These are phyloP conservation scores for Antechinus flavipes DNA, from an alignment of 2,113 vertebrate species.

Conservation along the genomic window DNA sequence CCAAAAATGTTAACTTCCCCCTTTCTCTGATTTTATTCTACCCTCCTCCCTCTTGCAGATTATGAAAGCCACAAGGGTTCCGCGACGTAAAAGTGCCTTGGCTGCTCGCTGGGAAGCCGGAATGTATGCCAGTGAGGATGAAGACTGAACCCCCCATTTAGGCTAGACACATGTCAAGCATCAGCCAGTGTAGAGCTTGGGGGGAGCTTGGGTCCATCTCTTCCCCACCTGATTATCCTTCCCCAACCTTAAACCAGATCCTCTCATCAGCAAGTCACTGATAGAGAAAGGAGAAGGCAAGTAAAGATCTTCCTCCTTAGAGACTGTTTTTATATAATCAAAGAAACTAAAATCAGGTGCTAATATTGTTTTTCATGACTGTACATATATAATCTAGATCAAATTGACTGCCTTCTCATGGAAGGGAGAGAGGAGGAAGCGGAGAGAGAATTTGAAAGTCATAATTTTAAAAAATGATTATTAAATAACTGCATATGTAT, in stretches of 20 bases:
- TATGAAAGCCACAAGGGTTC: conserved; percentile 68
- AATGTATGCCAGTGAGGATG: conserved; percentile 28
- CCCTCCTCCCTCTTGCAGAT: conserved; percentile 45
- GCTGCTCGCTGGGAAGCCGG: conserved; percentile 64
- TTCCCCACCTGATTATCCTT: not conserved
- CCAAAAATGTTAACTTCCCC: not conserved
- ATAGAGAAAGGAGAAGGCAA: not conserved
- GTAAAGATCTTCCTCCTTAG: not conserved
- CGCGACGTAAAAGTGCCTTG: conserved; percentile 47
- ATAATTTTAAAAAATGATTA: not conserved
- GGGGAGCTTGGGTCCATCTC: not conserved
- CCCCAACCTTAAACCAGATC: not conserved
- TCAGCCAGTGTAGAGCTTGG: not conserved
- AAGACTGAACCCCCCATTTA: conserved; percentile 48
- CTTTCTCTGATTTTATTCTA: not conserved
- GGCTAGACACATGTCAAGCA: accelerated
- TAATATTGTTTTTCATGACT: not conserved
- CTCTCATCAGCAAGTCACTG: not conserved
- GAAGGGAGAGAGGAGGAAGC: no score
- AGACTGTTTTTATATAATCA: not conserved
- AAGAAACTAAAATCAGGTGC: not conserved
- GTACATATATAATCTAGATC: not conserved
- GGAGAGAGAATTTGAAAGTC: no score
- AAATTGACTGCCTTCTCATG: not conserved
- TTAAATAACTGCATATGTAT: not conserved